These are phyloP conservation scores for Tetragnatha montana DNA, from an alignment of 2,888 invertebrate genomes.

Conservation along the genomic window DNA sequence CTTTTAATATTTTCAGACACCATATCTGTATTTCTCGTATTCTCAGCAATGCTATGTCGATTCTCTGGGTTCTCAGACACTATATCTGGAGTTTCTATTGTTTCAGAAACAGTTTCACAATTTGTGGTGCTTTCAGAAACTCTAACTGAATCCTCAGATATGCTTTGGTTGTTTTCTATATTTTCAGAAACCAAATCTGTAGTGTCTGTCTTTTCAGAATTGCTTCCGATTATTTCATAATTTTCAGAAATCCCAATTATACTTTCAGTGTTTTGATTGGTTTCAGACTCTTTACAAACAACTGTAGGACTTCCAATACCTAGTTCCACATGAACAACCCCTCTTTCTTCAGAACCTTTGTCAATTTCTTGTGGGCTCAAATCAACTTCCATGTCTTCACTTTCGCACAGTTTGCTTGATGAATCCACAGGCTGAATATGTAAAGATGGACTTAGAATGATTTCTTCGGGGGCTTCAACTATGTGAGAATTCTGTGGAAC, in stretches of 20 bases:
- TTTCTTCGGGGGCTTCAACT: not conserved
- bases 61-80: too few relatives aligned
- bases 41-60: too few relatives aligned
- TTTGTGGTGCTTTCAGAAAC: too few relatives aligned
- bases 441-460: not conserved
- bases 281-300: not conserved
- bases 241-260: not conserved
- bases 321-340: not conserved
- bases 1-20: too few relatives aligned
- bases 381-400: not conserved
- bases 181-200: not conserved
- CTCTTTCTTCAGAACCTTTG: not conserved
- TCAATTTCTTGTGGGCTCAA: not conserved
- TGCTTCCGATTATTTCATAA: not conserved
- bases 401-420: not conserved
- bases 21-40: too few relatives aligned
- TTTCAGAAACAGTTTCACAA: too few relatives aligned
- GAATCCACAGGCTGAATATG: not conserved
- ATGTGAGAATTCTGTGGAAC: not conserved
- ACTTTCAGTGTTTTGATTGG: not conserved
- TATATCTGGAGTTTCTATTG: too few relatives aligned
- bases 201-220: not conserved
- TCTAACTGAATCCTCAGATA: not conserved
- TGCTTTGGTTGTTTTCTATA: not conserved
- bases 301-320: not conserved